A percentile compares a stretch with the other conserved stretches of the same genome.
Conservation (phyloP, 2,113 vertebrate species). For the Gopherus evgoodei region DNA sequence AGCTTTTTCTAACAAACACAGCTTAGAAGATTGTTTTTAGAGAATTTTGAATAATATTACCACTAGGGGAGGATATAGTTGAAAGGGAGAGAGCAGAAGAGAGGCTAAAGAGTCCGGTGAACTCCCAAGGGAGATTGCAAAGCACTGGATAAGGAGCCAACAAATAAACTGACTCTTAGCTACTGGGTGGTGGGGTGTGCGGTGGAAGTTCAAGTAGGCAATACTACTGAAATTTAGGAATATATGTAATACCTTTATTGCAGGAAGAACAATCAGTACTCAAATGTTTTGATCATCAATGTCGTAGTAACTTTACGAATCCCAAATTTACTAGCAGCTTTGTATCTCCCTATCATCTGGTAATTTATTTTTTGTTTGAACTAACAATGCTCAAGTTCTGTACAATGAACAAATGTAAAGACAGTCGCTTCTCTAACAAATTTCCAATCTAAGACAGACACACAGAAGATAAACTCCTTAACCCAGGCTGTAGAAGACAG, state of each 20-base stretch:
- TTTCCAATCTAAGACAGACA: neutral
- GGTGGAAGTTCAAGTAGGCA: neutral
- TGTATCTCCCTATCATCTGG: neutral
- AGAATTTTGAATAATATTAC: slow-evolving; percentile 37
- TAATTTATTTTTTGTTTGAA: neutral
- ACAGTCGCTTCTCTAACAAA: neutral
- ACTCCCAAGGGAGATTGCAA: neutral
- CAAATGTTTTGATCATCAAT: neutral
- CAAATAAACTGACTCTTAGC: slow-evolving; percentile 16
- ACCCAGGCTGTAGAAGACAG: neutral
- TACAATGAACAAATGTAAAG: neutral
- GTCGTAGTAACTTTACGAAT: neutral
- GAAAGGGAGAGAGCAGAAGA: neutral
- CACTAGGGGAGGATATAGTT: neutral
- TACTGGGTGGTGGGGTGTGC: neutral
- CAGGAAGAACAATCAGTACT: neutral
- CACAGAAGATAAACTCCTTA: neutral
- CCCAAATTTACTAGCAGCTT: neutral
- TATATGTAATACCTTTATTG: neutral
- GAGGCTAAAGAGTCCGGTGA: neutral
- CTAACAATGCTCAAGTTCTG: neutral
- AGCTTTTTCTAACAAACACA: slow-evolving; percentile 11
- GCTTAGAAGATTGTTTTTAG: slow-evolving; percentile 44
- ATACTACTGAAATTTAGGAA: neutral
- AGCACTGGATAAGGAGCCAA: neutral